phyloP scores from a whole-genome alignment of 1,140 invertebrate genomes.

The Sesamia nonagrioides region DNA sequence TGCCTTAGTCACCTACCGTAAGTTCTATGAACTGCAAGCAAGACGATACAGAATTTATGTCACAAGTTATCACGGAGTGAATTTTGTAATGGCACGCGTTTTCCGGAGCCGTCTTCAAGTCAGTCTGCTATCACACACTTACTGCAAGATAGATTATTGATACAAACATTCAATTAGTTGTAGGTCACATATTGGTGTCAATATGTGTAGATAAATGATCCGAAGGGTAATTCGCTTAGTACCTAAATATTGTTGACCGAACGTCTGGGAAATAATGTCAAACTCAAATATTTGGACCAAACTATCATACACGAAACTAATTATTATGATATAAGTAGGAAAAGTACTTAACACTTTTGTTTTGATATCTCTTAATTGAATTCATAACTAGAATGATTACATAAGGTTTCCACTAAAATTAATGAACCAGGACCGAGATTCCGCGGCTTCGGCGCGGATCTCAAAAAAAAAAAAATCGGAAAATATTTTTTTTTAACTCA shows the following conservation, averaged over 20 bases:
- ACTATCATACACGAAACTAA: not conserved
- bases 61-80: constrained; percentile 77
- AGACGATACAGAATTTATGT: constrained; percentile 81
- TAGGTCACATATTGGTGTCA: constrained; percentile 21
- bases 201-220: constrained; percentile 11
- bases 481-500: no score
- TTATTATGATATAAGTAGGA: not conserved
- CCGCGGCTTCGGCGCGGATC: no score
- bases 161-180: constrained; percentile 37
- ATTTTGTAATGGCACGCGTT: constrained; percentile 80
- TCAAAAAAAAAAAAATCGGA: no score
- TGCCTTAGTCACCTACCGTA: constrained; percentile 47
- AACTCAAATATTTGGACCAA: constrained; percentile 4
- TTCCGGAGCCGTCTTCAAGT: constrained; percentile 66
- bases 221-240: not conserved
- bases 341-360: no score
- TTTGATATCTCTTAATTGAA: not conserved
- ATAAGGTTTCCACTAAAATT: constrained; percentile 21
- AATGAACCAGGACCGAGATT: not conserved
- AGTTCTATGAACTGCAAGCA: constrained; percentile 81
- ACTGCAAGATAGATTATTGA: not conserved
- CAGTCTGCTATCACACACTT: constrained; percentile 1
- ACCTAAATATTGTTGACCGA: not conserved
- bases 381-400: constrained; percentile 13
- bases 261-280: not conserved